phyloP scores from a whole-genome alignment of 2,113 vertebrate genomes.

The Pampusana beccarii region DNA sequence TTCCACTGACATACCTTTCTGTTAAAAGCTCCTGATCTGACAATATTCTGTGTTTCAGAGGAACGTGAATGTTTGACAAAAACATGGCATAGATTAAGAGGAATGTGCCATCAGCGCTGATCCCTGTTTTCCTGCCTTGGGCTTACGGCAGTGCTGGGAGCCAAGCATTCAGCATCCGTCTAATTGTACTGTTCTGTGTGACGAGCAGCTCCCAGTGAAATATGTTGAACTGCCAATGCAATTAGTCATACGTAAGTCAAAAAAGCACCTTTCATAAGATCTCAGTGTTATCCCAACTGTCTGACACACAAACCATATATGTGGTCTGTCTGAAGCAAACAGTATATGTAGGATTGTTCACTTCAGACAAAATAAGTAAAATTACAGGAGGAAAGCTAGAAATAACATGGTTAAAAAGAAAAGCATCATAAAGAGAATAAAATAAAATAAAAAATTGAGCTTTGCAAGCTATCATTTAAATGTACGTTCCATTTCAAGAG shows the following conservation, averaged over 20 bases:
- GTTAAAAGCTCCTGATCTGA: not conserved
- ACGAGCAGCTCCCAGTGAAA: not conserved
- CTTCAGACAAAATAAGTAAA: not conserved
- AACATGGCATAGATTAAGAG: not conserved
- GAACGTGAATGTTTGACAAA: not conserved
- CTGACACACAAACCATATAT: not conserved
- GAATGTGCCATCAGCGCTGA: not conserved
- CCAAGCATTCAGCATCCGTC: not conserved
- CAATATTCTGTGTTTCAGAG: not conserved
- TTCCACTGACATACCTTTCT: not conserved
- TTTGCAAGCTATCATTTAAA: not conserved
- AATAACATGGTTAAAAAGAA: not conserved
- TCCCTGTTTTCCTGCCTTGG: not conserved
- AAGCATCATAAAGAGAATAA: not conserved
- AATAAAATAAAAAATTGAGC: accelerated
- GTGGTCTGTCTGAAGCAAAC: not conserved
- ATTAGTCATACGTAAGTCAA: not conserved
- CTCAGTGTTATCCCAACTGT: not conserved
- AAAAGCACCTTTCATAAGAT: not conserved
- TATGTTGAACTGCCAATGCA: not conserved
- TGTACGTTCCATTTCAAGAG: not conserved
- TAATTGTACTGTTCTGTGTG: not conserved
- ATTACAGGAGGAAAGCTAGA: not conserved
- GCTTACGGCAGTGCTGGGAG: not conserved
- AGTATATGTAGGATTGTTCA: not conserved